A percentile compares a stretch with the other conserved stretches of the same genome.
phyloP scores from a whole-genome alignment of 2,888 invertebrate genomes.

The Lampropteryx suffumata region DNA sequence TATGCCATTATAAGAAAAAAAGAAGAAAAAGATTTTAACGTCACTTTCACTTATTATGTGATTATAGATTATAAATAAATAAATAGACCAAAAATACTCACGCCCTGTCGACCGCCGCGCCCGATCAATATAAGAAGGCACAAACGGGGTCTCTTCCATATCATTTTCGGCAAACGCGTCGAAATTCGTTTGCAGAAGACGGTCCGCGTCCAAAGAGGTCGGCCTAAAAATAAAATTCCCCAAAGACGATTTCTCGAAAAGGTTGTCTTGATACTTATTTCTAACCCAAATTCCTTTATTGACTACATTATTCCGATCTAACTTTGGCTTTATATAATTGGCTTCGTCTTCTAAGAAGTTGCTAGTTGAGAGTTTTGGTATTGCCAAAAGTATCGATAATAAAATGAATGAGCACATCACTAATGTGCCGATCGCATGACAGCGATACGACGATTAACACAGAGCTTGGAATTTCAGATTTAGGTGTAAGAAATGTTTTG shows the following conservation, averaged over 20 bases:
- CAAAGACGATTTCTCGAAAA: conserved; percentile 33
- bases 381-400: conserved; percentile 43
- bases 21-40: too few relatives aligned
- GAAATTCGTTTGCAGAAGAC: conserved; percentile 50
- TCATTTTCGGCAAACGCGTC: conserved; percentile 47
- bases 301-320: conserved; percentile 61
- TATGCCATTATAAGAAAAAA: too few relatives aligned
- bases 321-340: conserved; percentile 45
- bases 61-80: too few relatives aligned
- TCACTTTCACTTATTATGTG: too few relatives aligned
- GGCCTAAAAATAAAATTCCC: conserved; percentile 51
- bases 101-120: conserved; percentile 52
- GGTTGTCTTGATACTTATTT: conserved; percentile 26
- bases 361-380: conserved; percentile 30
- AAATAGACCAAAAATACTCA: conserved; percentile 47
- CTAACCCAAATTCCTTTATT: conserved; percentile 66
- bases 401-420: conserved; percentile 52
- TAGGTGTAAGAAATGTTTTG: conserved; percentile 39
- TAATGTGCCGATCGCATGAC: conserved; percentile 33
- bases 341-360: conserved; percentile 42
- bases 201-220: conserved; percentile 58
- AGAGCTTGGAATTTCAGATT: conserved; percentile 44
- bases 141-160: conserved; percentile 43
- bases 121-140: conserved; percentile 53
- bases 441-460: conserved; percentile 10